Evolutionary conservation across 2,888 invertebrate genomes (phyloP), one percentile per base, ranked within the genome.

Genomic region (Campopleginae sp.): DNA sequence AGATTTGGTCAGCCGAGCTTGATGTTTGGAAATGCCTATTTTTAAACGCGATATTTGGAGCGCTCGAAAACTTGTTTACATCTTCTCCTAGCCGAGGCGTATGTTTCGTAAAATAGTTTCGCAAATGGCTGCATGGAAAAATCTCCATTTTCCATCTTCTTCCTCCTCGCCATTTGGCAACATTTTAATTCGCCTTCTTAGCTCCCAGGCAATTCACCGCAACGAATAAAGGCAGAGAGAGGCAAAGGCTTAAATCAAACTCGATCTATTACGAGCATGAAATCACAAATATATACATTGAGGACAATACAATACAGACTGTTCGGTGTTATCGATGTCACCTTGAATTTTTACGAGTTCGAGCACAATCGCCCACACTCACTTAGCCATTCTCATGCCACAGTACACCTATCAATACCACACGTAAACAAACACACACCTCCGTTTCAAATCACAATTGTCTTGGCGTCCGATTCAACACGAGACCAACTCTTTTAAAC

Each of bases 311-410:
- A 61, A 80, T 46, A 38, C 71, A 23, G 33, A 33, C 23, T 65
- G 58, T 10, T 38, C 38, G 1, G 38, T 10, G 84, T 81, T 80
- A 80, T 80, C 84, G 84, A 72, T 58, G 81, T 70, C 51, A 74
- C 81, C 84, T 85, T 81, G 81, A 81, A 81, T 85, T 85, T 81
- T 74, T 77, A 72, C 80, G 66, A 74, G 80, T 77, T 78, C 27
- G 63, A 84, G 68, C 72, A 63, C 61, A 38, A 66, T 42, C 61
- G 80, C 76, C 76, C 71, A 80, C 76, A 66, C 68, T 74, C 33
- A 51, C 38, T 63, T 61, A 14, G 54, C 51, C 42, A 61, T 44
- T 70, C 44, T 12, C 17, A 42, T 77, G 17, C 38, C 6, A 1
- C 3, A 17, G 23, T 66, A 38, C 10, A 48, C 12, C 54, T 54